Evolutionary conservation across 2,888 invertebrate genomes (phyloP), one percentile per base, ranked within the genome.

Genomic region (Lepidocyrtoides sp.): DNA sequence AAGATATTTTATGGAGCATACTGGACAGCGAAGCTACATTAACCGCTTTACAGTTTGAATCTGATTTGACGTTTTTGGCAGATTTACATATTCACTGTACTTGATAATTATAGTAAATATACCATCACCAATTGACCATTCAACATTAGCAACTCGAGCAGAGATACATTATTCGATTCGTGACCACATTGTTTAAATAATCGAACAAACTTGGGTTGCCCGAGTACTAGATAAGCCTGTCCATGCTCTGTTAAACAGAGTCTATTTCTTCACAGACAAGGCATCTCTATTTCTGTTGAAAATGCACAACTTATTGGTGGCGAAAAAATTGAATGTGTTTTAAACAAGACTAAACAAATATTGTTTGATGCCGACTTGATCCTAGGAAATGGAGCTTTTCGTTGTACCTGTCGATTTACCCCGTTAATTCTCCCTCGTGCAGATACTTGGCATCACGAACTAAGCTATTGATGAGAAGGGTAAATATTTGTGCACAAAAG

Each of bases 21-120:
- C n/a, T n/a, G n/a, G n/a, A n/a, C n/a, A n/a, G n/a, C n/a, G n/a
- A n/a, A n/a, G n/a, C n/a, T n/a, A n/a, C n/a, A n/a, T n/a, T n/a
- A 36, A 5, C 0, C 51, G 12, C 20, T 48, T 12, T 54, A 36
- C 20, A 85, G 85, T n/a, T 72, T 85, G 36, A 69, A 85, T 20
- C 23, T 85, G 14, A 48, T 85, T 7, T 69, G 83, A 66, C 54
- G 26, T 0, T 72, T 60, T 84, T n/a, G 84, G 84, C 12, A 84
- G 69, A 69, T 29, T 32, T 5, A 69, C 69, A 1, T 84, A 69
- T n/a, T n/a, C n/a, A n/a, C n/a, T n/a, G n/a, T n/a, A n/a, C n/a
- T n/a, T n/a, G n/a, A n/a, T n/a, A n/a, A n/a, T n/a, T n/a, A n/a
- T n/a, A n/a, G n/a, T n/a, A n/a, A n/a, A n/a, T n/a, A n/a, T n/a